Evolutionary conservation across 2,797 vertebrate species (phyloP).

Genomic region (Parotocinclus haroldoi): DNA sequence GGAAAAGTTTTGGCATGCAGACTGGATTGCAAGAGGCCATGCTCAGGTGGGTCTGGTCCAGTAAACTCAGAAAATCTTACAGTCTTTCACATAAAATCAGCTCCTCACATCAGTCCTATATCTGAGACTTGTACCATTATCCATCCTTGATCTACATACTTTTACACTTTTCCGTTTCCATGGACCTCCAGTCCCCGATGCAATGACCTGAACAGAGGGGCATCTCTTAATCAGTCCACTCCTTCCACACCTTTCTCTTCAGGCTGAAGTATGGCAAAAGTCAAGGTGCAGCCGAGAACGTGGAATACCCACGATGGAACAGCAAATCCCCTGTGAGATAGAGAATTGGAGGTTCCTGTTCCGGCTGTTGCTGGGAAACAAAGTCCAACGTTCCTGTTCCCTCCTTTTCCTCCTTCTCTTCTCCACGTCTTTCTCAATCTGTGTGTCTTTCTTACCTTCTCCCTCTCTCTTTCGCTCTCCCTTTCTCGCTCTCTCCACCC

Average conservation of each 20-base stretch:
- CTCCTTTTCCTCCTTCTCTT: constrained; percentile 32
- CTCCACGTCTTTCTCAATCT: constrained; percentile 47
- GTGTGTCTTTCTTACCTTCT: constrained; percentile 42
- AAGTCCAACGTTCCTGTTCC: constrained; percentile 53
- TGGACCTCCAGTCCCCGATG: constrained; percentile 52
- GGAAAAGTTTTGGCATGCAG: too few relatives aligned
- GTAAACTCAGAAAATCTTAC: background rate
- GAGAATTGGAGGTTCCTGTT: constrained; percentile 51
- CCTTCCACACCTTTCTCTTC: constrained; percentile 18
- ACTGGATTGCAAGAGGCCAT: too few relatives aligned
- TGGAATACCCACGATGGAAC: constrained; percentile 26
- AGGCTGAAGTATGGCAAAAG: constrained; percentile 36
- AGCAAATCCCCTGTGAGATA: constrained; percentile 42
- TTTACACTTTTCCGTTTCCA: constrained; percentile 1
- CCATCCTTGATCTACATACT: constrained; percentile 18
- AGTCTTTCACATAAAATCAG: background rate
- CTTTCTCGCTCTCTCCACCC: constrained; percentile 36
- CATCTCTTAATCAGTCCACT: constrained; percentile 3
- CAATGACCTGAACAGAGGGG: constrained; percentile 51
- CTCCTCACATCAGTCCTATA: too few relatives aligned
- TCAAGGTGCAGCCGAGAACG: constrained; percentile 43
- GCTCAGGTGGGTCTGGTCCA: background rate
- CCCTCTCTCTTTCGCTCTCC: constrained; percentile 25
- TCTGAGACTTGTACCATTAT: background rate
- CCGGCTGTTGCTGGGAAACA: constrained; percentile 68